Conservation (phyloP, 2,797 vertebrate genomes). For the Lithobates pipiens region DNA sequence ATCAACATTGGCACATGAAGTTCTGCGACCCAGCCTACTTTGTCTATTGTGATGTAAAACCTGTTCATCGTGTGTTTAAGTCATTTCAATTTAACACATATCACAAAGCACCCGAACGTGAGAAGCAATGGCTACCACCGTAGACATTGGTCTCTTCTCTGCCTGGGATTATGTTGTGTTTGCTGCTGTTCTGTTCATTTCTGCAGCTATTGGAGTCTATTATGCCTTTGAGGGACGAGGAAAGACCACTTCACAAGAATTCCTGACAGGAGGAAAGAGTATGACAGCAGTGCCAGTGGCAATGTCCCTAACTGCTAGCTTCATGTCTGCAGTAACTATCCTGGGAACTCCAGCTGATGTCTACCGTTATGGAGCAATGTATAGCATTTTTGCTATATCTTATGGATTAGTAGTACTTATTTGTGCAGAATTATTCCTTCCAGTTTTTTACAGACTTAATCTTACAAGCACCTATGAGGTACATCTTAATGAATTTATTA, state of each 20-base stretch:
- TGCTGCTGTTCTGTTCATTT: slow-evolving; percentile 84
- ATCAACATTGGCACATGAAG: slow-evolving; percentile 44
- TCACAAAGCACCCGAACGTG: not conserved
- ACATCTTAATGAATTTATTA: slow-evolving; percentile 56
- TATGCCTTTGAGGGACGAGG: slow-evolving; percentile 81
- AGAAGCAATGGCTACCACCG: slow-evolving; percentile 50
- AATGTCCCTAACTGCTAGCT: slow-evolving; percentile 91
- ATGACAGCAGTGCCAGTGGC: slow-evolving; percentile 88
- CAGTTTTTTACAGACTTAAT: slow-evolving; percentile 90
- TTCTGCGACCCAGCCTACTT: slow-evolving; percentile 14
- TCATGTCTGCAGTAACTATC: slow-evolving; percentile 94
- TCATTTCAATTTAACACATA: not conserved
- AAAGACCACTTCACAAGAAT: slow-evolving; percentile 80
- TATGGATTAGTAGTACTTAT: slow-evolving; percentile 80
- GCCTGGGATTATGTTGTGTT: slow-evolving; percentile 91
- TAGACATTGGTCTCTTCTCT: slow-evolving; percentile 72
- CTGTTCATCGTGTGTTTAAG: slow-evolving; percentile 30
- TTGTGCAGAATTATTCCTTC: slow-evolving; percentile 91
- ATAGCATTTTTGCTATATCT: slow-evolving; percentile 78
- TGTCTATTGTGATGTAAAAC: slow-evolving; percentile 28
- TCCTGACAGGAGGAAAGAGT: slow-evolving; percentile 85
- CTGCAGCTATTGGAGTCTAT: slow-evolving; percentile 86
- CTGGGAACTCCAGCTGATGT: slow-evolving; percentile 90
- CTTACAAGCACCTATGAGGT: slow-evolving; percentile 96
- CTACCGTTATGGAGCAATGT: slow-evolving; percentile 84